A percentile compares a stretch with the other conserved stretches of the same genome.
Conservation (phyloP, 2,113 vertebrate genomes). For the Hiodon tergisus region DNA sequence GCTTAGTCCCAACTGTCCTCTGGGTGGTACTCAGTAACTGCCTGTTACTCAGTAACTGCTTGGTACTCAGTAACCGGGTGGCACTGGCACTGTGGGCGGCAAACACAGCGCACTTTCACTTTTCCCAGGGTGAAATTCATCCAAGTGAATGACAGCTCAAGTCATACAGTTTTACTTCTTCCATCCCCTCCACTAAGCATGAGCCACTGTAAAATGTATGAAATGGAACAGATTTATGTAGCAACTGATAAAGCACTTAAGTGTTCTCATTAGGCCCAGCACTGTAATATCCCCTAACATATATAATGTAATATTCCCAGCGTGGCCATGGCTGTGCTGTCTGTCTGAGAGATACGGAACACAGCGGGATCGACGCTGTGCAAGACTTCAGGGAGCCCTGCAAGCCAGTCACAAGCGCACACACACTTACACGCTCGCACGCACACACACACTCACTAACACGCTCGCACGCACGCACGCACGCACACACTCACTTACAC, state of each 20-base stretch:
- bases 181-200: neutral
- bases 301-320: neutral
- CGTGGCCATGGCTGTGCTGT: neutral
- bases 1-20: too few relatives aligned
- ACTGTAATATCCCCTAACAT: too few relatives aligned
- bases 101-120: too few relatives aligned
- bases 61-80: too few relatives aligned
- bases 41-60: too few relatives aligned
- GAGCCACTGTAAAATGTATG: constrained; percentile 5
- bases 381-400: constrained; percentile 8
- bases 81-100: too few relatives aligned
- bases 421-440: too few relatives aligned
- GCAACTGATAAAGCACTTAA: neutral
- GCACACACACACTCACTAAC: too few relatives aligned
- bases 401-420: neutral
- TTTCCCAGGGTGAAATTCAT: too few relatives aligned
- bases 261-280: neutral
- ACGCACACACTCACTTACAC: too few relatives aligned
- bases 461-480: too few relatives aligned
- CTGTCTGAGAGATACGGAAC: neutral
- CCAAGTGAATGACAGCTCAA: neutral
- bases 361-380: constrained; percentile 23
- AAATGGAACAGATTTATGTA: constrained; percentile 9
- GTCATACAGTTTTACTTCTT: neutral
- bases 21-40: too few relatives aligned